Evolutionary conservation across 2,113 vertebrate genomes (phyloP), one percentile per base, ranked within the genome.

Genomic region (Chauna torquata): DNA sequence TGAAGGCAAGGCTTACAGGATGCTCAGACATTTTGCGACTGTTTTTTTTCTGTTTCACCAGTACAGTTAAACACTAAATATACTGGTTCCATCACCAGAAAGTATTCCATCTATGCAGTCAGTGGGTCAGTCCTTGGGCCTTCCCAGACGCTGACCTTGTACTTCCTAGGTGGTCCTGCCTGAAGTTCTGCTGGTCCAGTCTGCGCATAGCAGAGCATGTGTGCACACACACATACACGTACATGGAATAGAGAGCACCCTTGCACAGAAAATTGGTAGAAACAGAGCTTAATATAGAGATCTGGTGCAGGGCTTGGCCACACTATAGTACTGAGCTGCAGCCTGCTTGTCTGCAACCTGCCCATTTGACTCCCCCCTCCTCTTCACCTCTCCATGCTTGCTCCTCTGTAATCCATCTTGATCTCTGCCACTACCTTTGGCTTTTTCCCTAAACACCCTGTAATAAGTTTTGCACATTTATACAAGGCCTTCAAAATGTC

Each of bases 111-210:
- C 76, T 9, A 2, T 71, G 24, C 28, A 64, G 38, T n/a, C 32
- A 76, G 3, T 22, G 0, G 0, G 61, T 47, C 80, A 54, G 16
- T 47, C 30, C 34, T 25, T 58, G 42, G 6, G 8, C n/a, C n/a
- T 75, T 16, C 70, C 20, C 28, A 36, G 12, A 28, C 52, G 18
- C 34, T 32, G 25, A 34, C 9, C 18, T 19, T 32, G 0, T 12
- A 3, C 55, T 59, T 76, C 13, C 38, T 24, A 7, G 28, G 6
- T 62, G 15, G 9, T 62, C 8, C 24, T 30, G 25, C 47, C 59
- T 70, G 49, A 42, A 30, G 55, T 44, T 61, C n/a, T n/a, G n/a
- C n/a, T n/a, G n/a, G n/a, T n/a, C n/a, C n/a, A n/a, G n/a, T n/a
- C n/a, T n/a, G n/a, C n/a, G n/a, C n/a, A n/a, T 32, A 82, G 49